phyloP scores from a whole-genome alignment of 2,797 vertebrate genomes.

The Sebastes wilsoni region DNA sequence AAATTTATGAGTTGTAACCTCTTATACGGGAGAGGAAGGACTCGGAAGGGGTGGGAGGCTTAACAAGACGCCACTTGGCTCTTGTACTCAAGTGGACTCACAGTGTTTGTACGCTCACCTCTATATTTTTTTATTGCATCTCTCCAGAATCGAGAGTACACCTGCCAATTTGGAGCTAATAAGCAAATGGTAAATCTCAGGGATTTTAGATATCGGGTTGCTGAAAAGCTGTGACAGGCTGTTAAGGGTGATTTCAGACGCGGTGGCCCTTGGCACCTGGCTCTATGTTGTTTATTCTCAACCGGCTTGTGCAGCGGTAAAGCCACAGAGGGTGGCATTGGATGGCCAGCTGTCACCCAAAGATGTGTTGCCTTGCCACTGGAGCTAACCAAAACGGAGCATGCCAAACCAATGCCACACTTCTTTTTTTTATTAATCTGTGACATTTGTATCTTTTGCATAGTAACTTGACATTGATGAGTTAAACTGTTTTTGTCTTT shows the following conservation, averaged over 20 bases:
- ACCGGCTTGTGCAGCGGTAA: slow-evolving; percentile 1
- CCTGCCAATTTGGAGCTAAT: slow-evolving; percentile 50
- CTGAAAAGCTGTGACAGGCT: slow-evolving; percentile 30
- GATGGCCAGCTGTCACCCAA: slow-evolving; percentile 21
- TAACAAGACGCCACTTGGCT: slow-evolving; percentile 62
- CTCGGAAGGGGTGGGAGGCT: slow-evolving; percentile 52
- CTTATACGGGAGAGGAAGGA: slow-evolving; percentile 49
- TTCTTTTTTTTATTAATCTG: not conserved
- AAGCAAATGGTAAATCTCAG: slow-evolving; percentile 37
- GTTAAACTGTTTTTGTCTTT: not conserved
- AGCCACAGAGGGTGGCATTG: not conserved
- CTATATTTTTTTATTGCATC: slow-evolving; percentile 25
- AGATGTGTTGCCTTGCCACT: not conserved
- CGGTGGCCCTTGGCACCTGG: not conserved
- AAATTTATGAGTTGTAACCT: slow-evolving; percentile 62
- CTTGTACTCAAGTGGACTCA: slow-evolving; percentile 34
- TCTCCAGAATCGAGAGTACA: slow-evolving; percentile 23
- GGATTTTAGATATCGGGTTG: slow-evolving; percentile 13
- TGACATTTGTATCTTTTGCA: not conserved
- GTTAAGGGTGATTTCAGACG: slow-evolving; percentile 36
- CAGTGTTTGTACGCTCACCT: slow-evolving; percentile 49
- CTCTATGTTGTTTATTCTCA: slow-evolving; percentile 22
- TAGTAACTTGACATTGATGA: not conserved
- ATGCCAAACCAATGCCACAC: not conserved
- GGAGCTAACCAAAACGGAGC: not conserved